Evolutionary conservation across 2,888 invertebrate species (phyloP).

Genomic region (Aquatica leii): DNA sequence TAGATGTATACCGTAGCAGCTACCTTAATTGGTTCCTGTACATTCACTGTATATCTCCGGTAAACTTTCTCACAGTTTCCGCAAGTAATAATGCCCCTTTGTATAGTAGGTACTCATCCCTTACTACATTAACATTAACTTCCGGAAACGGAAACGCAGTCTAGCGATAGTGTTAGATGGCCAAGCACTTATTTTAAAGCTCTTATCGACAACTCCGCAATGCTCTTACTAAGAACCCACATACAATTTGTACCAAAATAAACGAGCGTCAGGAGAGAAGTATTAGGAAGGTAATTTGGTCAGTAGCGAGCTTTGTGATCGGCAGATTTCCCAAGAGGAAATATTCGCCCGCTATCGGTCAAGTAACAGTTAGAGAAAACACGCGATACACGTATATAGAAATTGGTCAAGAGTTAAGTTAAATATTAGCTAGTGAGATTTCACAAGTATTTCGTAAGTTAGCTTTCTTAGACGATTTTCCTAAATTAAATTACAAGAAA

Average conservation of each 20-base stretch:
- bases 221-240: conserved; percentile 46
- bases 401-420: conserved; percentile 46
- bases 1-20: conserved; percentile 39
- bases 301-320: conserved; percentile 51
- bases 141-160: conserved; percentile 35
- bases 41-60: conserved; percentile 42
- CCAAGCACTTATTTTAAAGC: conserved; percentile 37
- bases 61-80: conserved; percentile 43
- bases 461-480: conserved; percentile 40
- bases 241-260: conserved; percentile 57
- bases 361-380: conserved; percentile 38
- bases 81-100: conserved; percentile 33
- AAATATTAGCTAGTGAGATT: conserved; percentile 46
- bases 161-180: conserved; percentile 34
- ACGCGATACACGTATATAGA: conserved; percentile 38
- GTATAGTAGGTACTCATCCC: conserved; percentile 28
- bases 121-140: conserved; percentile 31
- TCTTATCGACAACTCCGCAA: conserved; percentile 41
- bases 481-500: conserved; percentile 50
- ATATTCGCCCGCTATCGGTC: conserved; percentile 40
- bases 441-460: conserved; percentile 32
- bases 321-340: conserved; percentile 53
- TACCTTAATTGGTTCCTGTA: conserved; percentile 52
- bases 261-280: conserved; percentile 53
- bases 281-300: conserved; percentile 55